Evolutionary conservation across 2,113 vertebrate species (phyloP), one percentile per base, ranked within the genome.

Genomic region (Cinclus mexicanus): DNA sequence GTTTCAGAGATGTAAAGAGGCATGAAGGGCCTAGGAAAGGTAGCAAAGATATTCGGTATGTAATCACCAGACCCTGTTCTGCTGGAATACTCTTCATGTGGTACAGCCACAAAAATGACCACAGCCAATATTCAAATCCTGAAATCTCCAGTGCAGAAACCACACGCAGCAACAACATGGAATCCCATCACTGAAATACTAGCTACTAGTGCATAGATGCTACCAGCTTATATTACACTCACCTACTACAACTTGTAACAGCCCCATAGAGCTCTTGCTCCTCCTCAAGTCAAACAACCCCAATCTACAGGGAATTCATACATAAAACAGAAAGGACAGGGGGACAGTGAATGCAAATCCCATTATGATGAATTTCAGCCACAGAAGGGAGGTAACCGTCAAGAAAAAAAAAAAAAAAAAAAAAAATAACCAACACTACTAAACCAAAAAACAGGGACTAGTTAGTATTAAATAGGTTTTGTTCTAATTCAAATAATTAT

Each of bases 31-130:
- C 39, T 83, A 79, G 53, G 25, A 68, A 75, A 57, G 26, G 14
- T 4, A 55, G 23, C 13, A 64, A 29, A 49, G 13, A 29, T 14
- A 75, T 20, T 42, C n/a, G 5, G 10, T n/a, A 24, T 0, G 0
- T 31, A 60, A 67, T 65, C 20, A 90, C 22, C 14, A 64, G 31
- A 22, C 3, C 3, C 13, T 53, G 10, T 41, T 72, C n/a, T 53
- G n/a, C 46, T 72, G 31, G 33, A 71, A 50, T 12, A 79, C 21
- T 26, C 39, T 52, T 39, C 35, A 33, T 12, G 21, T 28, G 35
- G 18, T 31, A 56, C 63, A 52, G 25, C 14, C 2, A 0, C 55
- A 46, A 24, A n/a, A 72, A 13, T 13, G 18, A 80, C 24, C n/a
- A 31, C 23, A 65, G 25, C 2, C 3, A 2, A 29, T 11, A 69